Conservation (phyloP, 2,113 vertebrate species). For the Euleptes europaea region DNA sequence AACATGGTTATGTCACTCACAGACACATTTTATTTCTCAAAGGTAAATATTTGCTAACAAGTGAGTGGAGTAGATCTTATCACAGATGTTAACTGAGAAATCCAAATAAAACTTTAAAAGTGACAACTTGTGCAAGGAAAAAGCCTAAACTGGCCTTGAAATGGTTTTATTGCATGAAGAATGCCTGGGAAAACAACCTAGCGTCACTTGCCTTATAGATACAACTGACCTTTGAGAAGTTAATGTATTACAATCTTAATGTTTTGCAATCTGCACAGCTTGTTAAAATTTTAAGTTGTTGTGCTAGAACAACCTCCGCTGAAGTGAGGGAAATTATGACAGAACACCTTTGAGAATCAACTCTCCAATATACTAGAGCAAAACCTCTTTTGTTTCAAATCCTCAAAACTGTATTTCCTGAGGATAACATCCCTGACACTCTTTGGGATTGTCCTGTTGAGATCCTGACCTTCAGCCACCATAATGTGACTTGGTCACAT, state of each 20-base stretch:
- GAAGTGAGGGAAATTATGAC: background rate
- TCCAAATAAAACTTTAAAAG: conserved; percentile 51
- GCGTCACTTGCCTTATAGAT: conserved; percentile 29
- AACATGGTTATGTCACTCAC: conserved; percentile 24
- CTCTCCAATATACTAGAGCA: background rate
- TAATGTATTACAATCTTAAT: conserved; percentile 28
- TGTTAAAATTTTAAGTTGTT: background rate
- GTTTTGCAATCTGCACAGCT: background rate
- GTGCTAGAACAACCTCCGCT: background rate
- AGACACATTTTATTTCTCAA: conserved; percentile 53
- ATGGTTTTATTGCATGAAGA: conserved; percentile 46
- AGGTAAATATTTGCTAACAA: conserved; percentile 55
- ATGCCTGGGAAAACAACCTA: conserved; percentile 46
- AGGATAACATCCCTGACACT: background rate
- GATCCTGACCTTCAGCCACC: background rate
- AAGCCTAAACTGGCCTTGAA: conserved; percentile 27
- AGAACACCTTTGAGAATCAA: background rate
- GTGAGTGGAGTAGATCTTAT: conserved; percentile 65
- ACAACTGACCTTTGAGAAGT: conserved; percentile 1
- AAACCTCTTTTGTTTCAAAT: background rate
- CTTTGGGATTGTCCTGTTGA: background rate
- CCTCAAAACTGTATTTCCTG: background rate
- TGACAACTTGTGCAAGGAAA: conserved; percentile 48
- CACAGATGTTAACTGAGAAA: conserved; percentile 54
- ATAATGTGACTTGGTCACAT: background rate